Percentiles rank a stretch among this genome's conserved stretches.
phyloP scores from a whole-genome alignment of 2,797 vertebrate species.

The Bradypodion pumilum region DNA sequence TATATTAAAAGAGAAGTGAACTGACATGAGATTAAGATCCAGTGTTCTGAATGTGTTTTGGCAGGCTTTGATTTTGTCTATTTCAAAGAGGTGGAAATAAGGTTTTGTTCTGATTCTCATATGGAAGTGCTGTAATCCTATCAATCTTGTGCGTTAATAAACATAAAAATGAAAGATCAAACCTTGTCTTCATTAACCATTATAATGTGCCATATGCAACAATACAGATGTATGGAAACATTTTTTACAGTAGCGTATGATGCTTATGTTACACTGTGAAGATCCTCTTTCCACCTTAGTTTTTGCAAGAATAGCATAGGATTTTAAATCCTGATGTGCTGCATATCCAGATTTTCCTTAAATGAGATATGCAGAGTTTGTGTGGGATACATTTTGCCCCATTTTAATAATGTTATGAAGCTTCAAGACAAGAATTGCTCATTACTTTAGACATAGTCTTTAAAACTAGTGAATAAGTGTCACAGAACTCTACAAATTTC shows the following conservation, averaged over 20 bases:
- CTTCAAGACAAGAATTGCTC: neutral
- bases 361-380: accelerated
- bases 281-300: neutral
- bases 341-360: neutral
- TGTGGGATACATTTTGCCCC: neutral
- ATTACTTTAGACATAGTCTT: neutral
- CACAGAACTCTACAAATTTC: neutral
- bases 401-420: neutral
- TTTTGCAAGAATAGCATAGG: neutral
- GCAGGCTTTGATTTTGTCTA: constrained; percentile 6
- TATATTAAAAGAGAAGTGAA: constrained; percentile 27
- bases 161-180: too few species aligned
- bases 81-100: neutral
- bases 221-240: accelerated
- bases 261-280: neutral
- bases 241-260: constrained; percentile 38
- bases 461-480: neutral
- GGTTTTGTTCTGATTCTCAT: neutral
- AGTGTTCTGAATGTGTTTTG: too few species aligned
- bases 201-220: neutral
- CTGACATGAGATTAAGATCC: constrained; percentile 15
- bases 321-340: neutral
- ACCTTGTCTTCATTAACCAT: neutral
- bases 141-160: neutral
- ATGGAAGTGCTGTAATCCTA: neutral